Evolutionary conservation across 2,888 invertebrate genomes (phyloP).

Genomic region (Biston stratarius): DNA sequence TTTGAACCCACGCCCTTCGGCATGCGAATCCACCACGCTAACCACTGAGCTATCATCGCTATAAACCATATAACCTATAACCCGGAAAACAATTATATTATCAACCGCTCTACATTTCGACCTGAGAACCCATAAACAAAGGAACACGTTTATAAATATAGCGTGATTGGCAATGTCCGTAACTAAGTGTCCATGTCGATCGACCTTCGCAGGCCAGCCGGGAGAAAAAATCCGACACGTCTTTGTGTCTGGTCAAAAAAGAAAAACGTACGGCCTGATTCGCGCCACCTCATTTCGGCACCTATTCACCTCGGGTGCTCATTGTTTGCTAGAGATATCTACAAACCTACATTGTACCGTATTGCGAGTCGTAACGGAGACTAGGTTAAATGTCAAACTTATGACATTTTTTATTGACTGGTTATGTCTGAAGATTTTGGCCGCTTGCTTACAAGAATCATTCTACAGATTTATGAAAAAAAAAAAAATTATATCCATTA

Average conservation of each 20-base stretch:
- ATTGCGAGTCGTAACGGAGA: background rate
- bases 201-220: conserved; percentile 40
- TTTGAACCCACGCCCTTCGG: no score
- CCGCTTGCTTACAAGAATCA: no score
- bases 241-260: conserved; percentile 38
- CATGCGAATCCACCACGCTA: no score
- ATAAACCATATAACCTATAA: background rate
- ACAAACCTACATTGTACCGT: background rate
- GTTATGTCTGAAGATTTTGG: no score
- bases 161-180: conserved; percentile 29
- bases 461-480: no score
- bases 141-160: conserved; percentile 33
- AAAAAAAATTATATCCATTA: no score
- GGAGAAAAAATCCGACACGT: conserved; percentile 41
- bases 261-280: conserved; percentile 19
- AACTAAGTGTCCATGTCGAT: conserved; percentile 27
- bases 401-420: no score
- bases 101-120: conserved; percentile 27
- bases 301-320: conserved; percentile 14
- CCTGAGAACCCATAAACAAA: conserved; percentile 25
- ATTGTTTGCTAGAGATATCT: background rate
- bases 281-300: conserved; percentile 7
- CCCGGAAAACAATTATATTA: conserved; percentile 17
- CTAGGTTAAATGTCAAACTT: background rate
- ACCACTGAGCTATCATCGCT: no score